These are phyloP conservation scores for Tringa solitaria DNA, from an alignment of 2,113 vertebrate genomes.

Conservation along the genomic window DNA sequence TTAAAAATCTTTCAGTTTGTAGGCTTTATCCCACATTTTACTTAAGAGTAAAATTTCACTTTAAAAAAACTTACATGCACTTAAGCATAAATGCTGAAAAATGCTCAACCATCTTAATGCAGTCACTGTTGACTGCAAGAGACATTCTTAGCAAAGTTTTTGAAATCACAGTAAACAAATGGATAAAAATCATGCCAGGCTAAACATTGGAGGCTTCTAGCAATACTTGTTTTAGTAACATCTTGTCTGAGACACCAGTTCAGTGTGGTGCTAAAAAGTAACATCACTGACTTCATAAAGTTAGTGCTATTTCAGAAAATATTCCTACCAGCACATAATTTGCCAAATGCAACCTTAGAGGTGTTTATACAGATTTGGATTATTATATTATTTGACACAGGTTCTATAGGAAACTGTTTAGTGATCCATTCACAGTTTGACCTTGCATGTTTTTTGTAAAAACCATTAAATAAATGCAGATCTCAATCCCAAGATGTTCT, in stretches of 20 bases:
- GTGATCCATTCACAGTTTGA: neutral
- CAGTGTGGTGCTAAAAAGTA: neutral
- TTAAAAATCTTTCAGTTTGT: neutral
- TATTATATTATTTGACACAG: neutral
- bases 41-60: neutral
- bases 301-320: conserved; percentile 22
- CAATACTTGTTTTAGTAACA: conserved; percentile 21
- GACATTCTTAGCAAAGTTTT: neutral
- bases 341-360: neutral
- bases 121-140: neutral
- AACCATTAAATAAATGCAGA: neutral
- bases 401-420: neutral
- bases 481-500: neutral
- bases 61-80: neutral
- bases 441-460: neutral
- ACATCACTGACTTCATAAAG: neutral
- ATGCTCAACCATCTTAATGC: neutral
- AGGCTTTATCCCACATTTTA: neutral
- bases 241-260: conserved; percentile 28
- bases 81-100: neutral
- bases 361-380: neutral
- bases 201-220: conserved; percentile 25
- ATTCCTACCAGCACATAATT: neutral
- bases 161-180: conserved; percentile 22
- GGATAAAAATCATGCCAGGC: conserved; percentile 11